These are phyloP conservation scores for Drosophila subquinaria DNA, from an alignment of 2,888 invertebrate genomes.

Conservation along the genomic window DNA sequence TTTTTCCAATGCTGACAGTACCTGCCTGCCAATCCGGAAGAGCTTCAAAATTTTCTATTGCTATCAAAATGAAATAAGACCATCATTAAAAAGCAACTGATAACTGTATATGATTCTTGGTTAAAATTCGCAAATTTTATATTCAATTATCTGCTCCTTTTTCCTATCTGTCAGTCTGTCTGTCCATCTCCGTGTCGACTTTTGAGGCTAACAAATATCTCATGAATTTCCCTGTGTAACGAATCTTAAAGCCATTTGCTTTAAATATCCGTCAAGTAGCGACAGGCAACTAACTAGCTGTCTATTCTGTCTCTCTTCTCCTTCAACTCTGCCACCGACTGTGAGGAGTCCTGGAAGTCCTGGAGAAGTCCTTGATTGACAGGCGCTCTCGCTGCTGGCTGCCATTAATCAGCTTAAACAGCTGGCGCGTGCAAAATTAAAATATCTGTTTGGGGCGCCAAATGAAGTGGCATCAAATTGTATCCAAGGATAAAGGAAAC, in stretches of 20 bases:
- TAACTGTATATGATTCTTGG: background rate
- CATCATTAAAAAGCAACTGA: background rate
- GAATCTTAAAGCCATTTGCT: constrained; percentile 61
- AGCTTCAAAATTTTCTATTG: background rate
- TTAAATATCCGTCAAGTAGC: constrained; percentile 58
- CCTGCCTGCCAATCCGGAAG: background rate
- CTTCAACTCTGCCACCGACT: background rate
- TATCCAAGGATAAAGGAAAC: constrained; percentile 5
- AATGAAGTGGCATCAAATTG: constrained; percentile 59
- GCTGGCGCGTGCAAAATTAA: constrained; percentile 72
- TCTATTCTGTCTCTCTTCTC: constrained; percentile 38
- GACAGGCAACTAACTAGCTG: constrained; percentile 64
- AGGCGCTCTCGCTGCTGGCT: constrained; percentile 60
- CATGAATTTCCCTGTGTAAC: constrained; percentile 20
- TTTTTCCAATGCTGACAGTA: background rate
- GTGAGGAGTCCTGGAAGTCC: constrained; percentile 37
- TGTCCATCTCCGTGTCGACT: constrained; percentile 10
- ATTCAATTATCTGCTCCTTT: constrained; percentile 1
- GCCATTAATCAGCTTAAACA: constrained; percentile 72
- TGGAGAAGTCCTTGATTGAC: constrained; percentile 67
- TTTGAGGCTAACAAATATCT: constrained; percentile 8
- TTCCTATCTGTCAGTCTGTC: background rate
- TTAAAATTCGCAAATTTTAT: constrained; percentile 6
- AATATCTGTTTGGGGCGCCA: constrained; percentile 52
- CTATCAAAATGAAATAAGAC: background rate